These are phyloP conservation scores for Machaerirhynchus nigripectus DNA, from an alignment of 2,113 vertebrate species.

Conservation along the genomic window DNA sequence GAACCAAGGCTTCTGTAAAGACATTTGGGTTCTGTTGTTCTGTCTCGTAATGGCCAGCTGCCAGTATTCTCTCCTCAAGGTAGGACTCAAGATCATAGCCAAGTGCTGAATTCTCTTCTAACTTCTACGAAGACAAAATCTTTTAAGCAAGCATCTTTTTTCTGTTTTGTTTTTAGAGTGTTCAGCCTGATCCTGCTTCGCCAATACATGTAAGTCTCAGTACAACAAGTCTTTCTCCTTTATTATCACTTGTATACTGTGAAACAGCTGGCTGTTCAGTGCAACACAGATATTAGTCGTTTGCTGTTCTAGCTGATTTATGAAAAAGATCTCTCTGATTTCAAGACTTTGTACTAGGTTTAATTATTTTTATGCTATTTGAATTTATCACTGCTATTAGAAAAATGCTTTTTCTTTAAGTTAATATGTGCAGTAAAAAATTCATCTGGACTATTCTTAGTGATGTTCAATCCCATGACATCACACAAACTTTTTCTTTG, in stretches of 20 bases:
- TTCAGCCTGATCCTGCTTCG: conserved; percentile 95
- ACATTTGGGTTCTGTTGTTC: conserved; percentile 92
- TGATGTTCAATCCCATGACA: background rate
- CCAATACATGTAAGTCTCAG: conserved; percentile 89
- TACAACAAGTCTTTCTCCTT: background rate
- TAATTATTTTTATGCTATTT: background rate
- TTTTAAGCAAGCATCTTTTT: background rate
- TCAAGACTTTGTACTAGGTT: background rate
- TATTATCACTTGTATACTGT: background rate
- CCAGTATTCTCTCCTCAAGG: conserved; percentile 97
- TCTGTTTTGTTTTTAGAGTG: conserved; percentile 81
- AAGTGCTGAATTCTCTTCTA: background rate
- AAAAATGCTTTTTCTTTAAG: background rate
- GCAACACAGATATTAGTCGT: background rate
- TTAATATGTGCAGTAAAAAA: background rate
- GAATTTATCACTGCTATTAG: background rate
- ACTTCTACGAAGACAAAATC: background rate
- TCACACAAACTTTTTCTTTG: background rate
- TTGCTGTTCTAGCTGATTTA: background rate
- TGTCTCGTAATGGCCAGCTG: conserved; percentile 96
- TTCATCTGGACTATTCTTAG: background rate
- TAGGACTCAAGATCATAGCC: conserved; percentile 49
- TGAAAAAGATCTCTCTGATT: background rate
- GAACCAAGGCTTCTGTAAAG: conserved; percentile 91
- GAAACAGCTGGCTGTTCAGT: background rate